Evolutionary conservation across 2,797 vertebrate species (phyloP).

Genomic region (Pseudochromis fuscus): DNA sequence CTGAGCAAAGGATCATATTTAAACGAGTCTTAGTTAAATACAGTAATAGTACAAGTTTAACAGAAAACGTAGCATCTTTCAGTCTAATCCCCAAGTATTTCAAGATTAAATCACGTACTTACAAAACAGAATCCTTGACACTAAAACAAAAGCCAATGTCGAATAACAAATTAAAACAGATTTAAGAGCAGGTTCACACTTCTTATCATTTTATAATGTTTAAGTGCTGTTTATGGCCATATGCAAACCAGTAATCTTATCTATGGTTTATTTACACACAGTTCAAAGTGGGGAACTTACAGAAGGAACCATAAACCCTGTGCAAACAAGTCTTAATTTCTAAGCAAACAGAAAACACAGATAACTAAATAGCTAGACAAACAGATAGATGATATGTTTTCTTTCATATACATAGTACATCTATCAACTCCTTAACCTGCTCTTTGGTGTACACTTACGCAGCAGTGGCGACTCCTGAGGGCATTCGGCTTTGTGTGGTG

Average conservation of each 20-base stretch:
- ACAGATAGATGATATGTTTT: not conserved
- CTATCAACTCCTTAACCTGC: not conserved
- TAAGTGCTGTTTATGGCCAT: too few relatives aligned
- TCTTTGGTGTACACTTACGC: constrained; percentile 85
- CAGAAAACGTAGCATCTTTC: not conserved
- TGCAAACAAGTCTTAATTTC: not conserved
- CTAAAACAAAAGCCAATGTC: not conserved
- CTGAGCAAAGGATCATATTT: not conserved
- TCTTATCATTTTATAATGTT: not conserved
- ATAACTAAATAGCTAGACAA: too few relatives aligned
- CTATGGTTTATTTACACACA: too few relatives aligned
- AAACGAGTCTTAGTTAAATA: not conserved
- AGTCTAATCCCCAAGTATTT: not conserved
- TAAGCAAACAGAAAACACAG: not conserved
- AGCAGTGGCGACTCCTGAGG: constrained; percentile 88
- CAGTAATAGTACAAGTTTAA: too few relatives aligned
- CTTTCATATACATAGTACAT: not conserved
- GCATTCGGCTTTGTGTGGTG: constrained; percentile 73
- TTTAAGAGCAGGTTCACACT: not conserved
- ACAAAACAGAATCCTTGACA: not conserved
- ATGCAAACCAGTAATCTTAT: too few relatives aligned
- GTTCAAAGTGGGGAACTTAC: not conserved
- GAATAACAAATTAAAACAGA: too few relatives aligned
- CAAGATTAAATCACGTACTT: not conserved
- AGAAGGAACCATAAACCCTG: not conserved